These are phyloP conservation scores for Pterocles gutturalis DNA, from an alignment of 2,113 vertebrate genomes.

Conservation along the genomic window DNA sequence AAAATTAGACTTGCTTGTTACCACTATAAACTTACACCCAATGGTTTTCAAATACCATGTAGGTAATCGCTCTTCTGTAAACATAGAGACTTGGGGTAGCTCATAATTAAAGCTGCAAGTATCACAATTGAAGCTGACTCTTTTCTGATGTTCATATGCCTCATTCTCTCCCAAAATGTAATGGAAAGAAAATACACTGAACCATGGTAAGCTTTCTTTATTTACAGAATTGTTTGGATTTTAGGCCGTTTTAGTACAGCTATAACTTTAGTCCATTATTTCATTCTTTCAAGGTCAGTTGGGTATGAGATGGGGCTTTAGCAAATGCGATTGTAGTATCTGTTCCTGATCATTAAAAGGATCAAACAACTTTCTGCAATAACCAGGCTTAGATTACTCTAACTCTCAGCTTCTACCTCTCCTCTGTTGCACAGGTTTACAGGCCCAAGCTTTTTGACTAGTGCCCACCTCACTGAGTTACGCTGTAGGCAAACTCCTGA, in stretches of 20 bases:
- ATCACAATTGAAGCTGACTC: conserved; percentile 48
- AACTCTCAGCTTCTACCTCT: neutral
- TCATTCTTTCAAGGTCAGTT: neutral
- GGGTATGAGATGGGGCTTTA: neutral
- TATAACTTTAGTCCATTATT: neutral
- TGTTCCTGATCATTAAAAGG: neutral
- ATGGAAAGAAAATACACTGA: conserved; percentile 29
- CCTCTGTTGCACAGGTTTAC: neutral
- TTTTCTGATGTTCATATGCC: conserved; percentile 34
- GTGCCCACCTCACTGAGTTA: neutral
- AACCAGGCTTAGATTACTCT: neutral
- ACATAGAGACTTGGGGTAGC: conserved; percentile 54
- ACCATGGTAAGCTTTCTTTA: neutral
- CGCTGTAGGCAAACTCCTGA: neutral
- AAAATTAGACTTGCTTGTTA: conserved; percentile 79
- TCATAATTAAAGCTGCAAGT: conserved; percentile 70
- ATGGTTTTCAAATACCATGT: conserved; percentile 70
- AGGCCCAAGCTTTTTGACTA: neutral
- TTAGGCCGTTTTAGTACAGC: neutral
- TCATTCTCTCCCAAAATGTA: conserved; percentile 20
- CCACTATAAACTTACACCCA: conserved; percentile 76
- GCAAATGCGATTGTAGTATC: neutral
- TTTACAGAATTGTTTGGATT: neutral
- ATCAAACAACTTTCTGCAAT: neutral
- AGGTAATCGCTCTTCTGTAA: conserved; percentile 74